A percentile compares a stretch with the other conserved stretches of the same genome.
These are phyloP conservation scores for Diachrysia chrysitis DNA, from an alignment of 2,888 invertebrate genomes.

Conservation along the genomic window DNA sequence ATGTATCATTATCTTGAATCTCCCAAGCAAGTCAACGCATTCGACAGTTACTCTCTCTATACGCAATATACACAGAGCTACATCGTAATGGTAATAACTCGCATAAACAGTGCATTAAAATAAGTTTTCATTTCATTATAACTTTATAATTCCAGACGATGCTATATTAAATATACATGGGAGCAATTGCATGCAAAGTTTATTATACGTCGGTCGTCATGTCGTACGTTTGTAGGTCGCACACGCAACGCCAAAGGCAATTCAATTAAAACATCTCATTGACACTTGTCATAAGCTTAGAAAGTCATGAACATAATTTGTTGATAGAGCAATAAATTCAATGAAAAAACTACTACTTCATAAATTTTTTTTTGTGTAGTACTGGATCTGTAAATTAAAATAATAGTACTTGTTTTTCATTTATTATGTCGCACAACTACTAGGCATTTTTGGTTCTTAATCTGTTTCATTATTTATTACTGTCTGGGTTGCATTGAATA, in stretches of 20 bases:
- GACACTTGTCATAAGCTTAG: constrained; percentile 69
- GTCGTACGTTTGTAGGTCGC: constrained; percentile 57
- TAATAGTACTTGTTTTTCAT: constrained; percentile 2
- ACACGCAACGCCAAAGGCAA: constrained; percentile 65
- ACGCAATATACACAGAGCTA: constrained; percentile 6
- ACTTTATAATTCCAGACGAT: constrained; percentile 41
- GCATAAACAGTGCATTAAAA: constrained; percentile 23
- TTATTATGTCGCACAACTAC: constrained; percentile 8
- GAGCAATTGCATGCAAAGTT: constrained; percentile 36
- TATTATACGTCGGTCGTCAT: constrained; percentile 46
- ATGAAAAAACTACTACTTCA: constrained; percentile 55
- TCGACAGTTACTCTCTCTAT: constrained; percentile 27
- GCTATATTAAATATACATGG: constrained; percentile 47
- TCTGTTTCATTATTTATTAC: neutral
- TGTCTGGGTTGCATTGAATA: neutral
- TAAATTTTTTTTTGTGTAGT: constrained; percentile 32
- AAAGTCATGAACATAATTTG: constrained; percentile 64
- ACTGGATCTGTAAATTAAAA: neutral
- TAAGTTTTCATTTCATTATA: constrained; percentile 40
- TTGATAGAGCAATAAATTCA: constrained; percentile 62
- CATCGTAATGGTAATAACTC: constrained; percentile 24
- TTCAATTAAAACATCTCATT: constrained; percentile 72
- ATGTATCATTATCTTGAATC: neutral
- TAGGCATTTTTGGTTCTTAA: neutral
- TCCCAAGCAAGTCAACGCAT: constrained; percentile 3